Percentiles rank a stretch among this genome's conserved stretches.
Evolutionary conservation across 1,140 invertebrate species (phyloP).

Genomic region (Aphelenchoides besseyi): DNA sequence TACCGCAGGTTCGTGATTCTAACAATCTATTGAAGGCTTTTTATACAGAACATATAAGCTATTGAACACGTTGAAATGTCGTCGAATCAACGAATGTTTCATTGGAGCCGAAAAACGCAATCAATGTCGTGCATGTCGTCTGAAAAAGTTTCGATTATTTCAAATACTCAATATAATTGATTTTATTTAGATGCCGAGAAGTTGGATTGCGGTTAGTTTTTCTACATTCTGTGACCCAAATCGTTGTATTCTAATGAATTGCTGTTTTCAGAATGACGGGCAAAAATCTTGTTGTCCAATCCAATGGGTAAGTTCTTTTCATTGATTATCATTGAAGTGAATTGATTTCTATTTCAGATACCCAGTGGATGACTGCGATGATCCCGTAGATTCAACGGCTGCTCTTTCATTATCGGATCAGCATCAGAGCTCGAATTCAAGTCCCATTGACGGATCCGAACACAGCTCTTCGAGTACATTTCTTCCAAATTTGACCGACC

Average conservation of each 20-base stretch:
- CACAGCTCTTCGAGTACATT: no score
- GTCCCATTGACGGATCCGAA: not conserved
- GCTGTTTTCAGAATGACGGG: no score
- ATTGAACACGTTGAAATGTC: not conserved
- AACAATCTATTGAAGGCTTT: no score
- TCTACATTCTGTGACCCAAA: no score
- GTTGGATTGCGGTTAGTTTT: slow-evolving; percentile 1
- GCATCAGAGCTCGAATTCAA: not conserved
- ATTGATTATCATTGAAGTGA: not conserved
- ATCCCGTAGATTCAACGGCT: not conserved
- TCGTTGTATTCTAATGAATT: no score
- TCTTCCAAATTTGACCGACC: not conserved
- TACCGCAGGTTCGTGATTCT: no score
- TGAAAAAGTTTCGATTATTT: not conserved
- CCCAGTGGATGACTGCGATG: not conserved
- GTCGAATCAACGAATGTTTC: not conserved
- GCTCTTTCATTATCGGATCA: not conserved
- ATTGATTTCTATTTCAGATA: not conserved
- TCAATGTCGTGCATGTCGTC: not conserved
- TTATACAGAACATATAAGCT: not conserved
- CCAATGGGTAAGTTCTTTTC: not conserved
- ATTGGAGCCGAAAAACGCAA: not conserved
- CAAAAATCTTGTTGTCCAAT: not conserved
- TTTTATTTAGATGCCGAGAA: not conserved
- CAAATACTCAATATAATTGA: no score